phyloP scores from a whole-genome alignment of 1,140 invertebrate genomes.

The Magallana gigas region DNA sequence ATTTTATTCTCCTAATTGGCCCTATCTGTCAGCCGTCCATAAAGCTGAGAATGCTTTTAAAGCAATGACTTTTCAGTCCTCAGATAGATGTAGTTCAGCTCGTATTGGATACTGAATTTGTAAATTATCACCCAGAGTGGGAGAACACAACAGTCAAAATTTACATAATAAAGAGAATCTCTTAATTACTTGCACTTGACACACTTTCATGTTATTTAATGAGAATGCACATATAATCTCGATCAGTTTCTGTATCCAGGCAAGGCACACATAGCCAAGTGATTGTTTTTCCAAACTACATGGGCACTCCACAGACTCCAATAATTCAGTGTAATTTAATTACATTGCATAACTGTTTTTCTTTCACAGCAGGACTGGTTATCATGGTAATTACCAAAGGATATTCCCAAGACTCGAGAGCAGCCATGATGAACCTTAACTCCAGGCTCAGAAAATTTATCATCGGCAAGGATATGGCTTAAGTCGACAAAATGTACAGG shows the following conservation, averaged over 20 bases:
- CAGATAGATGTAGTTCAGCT: neutral
- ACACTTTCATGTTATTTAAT: constrained; percentile 10
- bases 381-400: constrained; percentile 30
- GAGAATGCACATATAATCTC: neutral
- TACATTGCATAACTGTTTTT: constrained; percentile 36
- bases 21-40: neutral
- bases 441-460: constrained; percentile 14
- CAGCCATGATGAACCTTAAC: constrained; percentile 5
- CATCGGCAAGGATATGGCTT: neutral
- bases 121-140: neutral
- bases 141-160: neutral
- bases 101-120: neutral
- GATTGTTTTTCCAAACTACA: constrained; percentile 21
- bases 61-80: neutral
- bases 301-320: constrained; percentile 4
- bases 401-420: constrained; percentile 17
- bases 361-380: constrained; percentile 32
- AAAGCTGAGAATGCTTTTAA: neutral
- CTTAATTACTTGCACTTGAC: constrained; percentile 26
- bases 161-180: constrained; percentile 22
- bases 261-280: neutral
- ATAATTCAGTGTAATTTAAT: constrained; percentile 25
- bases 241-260: neutral
- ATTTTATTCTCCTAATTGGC: constrained; percentile 11
- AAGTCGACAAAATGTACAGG: constrained; percentile 23